A percentile compares a stretch with the other conserved stretches of the same genome.
These are phyloP conservation scores for Psilopogon haemacephalus DNA, from an alignment of 2,113 vertebrate species.

Conservation along the genomic window DNA sequence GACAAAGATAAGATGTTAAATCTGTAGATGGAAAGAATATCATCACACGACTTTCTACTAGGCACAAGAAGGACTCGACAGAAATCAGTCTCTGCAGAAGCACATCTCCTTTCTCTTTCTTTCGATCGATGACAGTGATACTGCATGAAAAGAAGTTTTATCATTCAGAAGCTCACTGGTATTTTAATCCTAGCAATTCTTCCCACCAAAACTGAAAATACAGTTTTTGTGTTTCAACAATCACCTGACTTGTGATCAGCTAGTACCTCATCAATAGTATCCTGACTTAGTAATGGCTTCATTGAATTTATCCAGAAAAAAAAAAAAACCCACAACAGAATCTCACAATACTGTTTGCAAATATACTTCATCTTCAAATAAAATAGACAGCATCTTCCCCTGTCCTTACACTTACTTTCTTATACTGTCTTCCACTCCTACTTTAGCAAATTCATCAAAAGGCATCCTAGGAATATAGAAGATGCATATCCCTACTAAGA, in stretches of 20 bases:
- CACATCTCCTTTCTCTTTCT: background rate
- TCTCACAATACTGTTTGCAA: background rate
- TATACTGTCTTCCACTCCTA: background rate
- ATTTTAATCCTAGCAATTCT: background rate
- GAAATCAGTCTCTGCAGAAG: background rate
- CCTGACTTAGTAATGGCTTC: background rate
- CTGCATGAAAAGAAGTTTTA: background rate
- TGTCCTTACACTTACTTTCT: background rate
- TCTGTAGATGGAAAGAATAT: background rate
- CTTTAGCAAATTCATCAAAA: background rate
- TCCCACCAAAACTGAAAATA: background rate
- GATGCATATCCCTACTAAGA: background rate
- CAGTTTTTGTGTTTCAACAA: background rate
- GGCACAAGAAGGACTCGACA: background rate
- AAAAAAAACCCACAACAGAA: background rate
- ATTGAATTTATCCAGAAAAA: background rate
- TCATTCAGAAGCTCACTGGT: background rate
- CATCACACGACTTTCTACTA: background rate
- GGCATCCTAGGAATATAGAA: background rate
- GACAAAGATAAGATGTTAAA: background rate
- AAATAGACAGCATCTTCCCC: background rate
- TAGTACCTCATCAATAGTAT: background rate
- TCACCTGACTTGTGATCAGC: background rate
- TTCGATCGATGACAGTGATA: background rate
- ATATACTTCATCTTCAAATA: background rate